phyloP scores from a whole-genome alignment of 2,113 vertebrate species.

The Mystacornis crossleyi region DNA sequence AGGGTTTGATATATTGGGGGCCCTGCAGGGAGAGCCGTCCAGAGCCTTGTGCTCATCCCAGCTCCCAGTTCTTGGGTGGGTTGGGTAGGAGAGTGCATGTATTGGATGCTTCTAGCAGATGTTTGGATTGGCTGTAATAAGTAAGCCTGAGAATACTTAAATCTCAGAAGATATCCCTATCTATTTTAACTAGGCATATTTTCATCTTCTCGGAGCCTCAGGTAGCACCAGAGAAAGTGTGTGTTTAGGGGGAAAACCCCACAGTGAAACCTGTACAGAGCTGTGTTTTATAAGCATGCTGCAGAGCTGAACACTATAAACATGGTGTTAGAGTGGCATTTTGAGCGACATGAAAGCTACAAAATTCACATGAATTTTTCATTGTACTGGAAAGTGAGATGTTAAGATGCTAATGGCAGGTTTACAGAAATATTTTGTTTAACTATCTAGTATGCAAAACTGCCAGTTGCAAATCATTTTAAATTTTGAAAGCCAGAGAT shows the following conservation, averaged over 20 bases:
- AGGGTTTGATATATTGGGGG: not conserved
- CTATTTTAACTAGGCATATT: not conserved
- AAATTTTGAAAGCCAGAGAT: not conserved
- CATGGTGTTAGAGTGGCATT: slow-evolving; percentile 6
- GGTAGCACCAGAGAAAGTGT: not conserved
- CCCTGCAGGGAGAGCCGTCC: accelerated
- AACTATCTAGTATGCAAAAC: slow-evolving; percentile 52
- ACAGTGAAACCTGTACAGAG: not conserved
- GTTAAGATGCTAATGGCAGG: slow-evolving; percentile 50
- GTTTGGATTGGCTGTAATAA: slow-evolving; percentile 17
- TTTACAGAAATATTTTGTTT: slow-evolving; percentile 64
- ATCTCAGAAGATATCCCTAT: not conserved
- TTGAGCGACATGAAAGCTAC: slow-evolving; percentile 38
- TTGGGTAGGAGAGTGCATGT: not conserved
- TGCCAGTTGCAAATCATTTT: slow-evolving; percentile 6
- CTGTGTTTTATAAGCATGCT: slow-evolving; percentile 34
- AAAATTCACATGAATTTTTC: slow-evolving; percentile 54
- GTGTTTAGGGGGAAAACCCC: not conserved
- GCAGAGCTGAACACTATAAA: slow-evolving; percentile 32
- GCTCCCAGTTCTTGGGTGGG: not conserved
- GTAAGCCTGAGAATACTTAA: not conserved
- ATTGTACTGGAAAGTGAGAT: slow-evolving; percentile 57
- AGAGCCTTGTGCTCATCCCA: not conserved
- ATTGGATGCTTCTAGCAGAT: not conserved
- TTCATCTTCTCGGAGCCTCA: not conserved